A percentile compares a stretch with the other conserved stretches of the same genome.
Evolutionary conservation across 2,888 invertebrate species (phyloP).

Genomic region (Meganola albula): DNA sequence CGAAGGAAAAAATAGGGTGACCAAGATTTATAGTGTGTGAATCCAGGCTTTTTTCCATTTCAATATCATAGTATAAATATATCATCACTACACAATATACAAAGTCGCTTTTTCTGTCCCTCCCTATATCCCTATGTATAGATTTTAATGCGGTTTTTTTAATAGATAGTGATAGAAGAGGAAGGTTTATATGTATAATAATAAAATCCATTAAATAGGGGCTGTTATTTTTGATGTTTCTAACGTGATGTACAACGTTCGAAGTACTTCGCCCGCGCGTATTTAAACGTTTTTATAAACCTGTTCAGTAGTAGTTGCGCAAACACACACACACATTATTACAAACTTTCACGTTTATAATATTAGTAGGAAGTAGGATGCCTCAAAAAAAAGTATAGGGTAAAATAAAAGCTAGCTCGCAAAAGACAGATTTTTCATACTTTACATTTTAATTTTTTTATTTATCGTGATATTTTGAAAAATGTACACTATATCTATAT

Average conservation of each 20-base stretch:
- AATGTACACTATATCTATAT: constrained; percentile 9
- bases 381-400: constrained; percentile 8
- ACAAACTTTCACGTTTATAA: constrained; percentile 5
- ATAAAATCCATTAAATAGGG: constrained; percentile 10
- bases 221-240: constrained; percentile 10
- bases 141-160: constrained; percentile 10
- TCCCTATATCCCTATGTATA: constrained; percentile 10
- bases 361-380: constrained; percentile 7
- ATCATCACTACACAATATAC: constrained; percentile 10
- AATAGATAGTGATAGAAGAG: constrained; percentile 10
- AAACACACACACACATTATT: constrained; percentile 9
- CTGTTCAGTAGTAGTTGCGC: constrained; percentile 10
- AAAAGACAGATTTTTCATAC: constrained; percentile 9
- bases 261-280: constrained; percentile 10
- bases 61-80: constrained; percentile 10
- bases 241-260: constrained; percentile 10
- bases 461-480: constrained; percentile 10
- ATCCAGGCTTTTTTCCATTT: constrained; percentile 10
- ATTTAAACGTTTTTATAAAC: constrained; percentile 10
- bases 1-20: constrained; percentile 10
- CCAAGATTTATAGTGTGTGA: constrained; percentile 10
- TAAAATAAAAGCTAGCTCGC: constrained; percentile 5
- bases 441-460: constrained; percentile 9
- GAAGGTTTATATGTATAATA: constrained; percentile 10
- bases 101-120: constrained; percentile 10